Conservation (phyloP, 2,888 invertebrate species). For the Sisyra nigra region DNA sequence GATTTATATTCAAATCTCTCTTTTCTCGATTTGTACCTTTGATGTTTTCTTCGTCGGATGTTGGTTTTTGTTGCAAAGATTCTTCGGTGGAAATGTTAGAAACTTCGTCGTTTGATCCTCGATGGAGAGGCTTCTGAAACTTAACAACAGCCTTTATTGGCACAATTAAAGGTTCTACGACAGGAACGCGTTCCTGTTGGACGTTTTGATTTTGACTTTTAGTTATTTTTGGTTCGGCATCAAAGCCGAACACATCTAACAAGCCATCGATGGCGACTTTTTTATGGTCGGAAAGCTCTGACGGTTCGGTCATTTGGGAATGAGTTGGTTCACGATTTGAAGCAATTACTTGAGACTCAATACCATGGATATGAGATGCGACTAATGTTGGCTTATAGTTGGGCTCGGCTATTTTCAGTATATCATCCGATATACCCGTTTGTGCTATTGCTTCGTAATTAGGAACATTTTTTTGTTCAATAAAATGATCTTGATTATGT, state of each 20-base stretch:
- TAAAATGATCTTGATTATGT: conserved; percentile 10
- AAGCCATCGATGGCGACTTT: conserved; percentile 31
- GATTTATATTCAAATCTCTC: conserved; percentile 1
- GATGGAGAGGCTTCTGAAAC: not conserved
- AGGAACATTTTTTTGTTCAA: conserved; percentile 12
- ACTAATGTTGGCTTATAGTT: conserved; percentile 15
- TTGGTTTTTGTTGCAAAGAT: not conserved
- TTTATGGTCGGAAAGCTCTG: conserved; percentile 20
- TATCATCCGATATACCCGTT: conserved; percentile 24
- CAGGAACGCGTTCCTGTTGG: not conserved
- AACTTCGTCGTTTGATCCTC: conserved; percentile 1
- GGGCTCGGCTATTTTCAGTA: conserved; percentile 24
- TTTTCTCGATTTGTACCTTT: conserved; percentile 3
- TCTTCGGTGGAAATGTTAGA: conserved; percentile 1
- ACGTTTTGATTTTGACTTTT: conserved; percentile 1
- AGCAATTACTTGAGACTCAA: conserved; percentile 22
- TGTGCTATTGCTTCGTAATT: conserved; percentile 22
- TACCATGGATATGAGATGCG: conserved; percentile 18
- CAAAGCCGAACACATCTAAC: conserved; percentile 26
- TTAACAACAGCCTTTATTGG: conserved; percentile 6
- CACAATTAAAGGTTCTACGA: conserved; percentile 5
- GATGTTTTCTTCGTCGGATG: conserved; percentile 5
- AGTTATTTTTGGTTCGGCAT: conserved; percentile 8
- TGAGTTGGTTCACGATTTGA: conserved; percentile 2
- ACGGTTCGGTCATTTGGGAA: not conserved